phyloP scores from a whole-genome alignment of 2,888 invertebrate genomes.

The Ethmia dodecea region DNA sequence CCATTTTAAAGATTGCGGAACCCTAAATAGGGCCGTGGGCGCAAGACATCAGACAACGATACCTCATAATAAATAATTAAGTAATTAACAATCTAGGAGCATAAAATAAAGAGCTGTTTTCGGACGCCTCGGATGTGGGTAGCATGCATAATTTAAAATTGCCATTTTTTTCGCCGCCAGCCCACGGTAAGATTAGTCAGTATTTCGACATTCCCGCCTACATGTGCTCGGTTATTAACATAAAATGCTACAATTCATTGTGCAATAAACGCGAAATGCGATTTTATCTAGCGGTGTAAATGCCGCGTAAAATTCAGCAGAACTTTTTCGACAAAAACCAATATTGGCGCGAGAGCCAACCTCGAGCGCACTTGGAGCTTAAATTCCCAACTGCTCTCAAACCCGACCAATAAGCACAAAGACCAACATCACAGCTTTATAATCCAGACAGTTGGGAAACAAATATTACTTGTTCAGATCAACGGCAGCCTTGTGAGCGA shows the following conservation, averaged over 20 bases:
- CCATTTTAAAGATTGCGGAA: no score
- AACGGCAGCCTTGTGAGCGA: no score
- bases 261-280: constrained; percentile 68
- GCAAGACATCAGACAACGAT: constrained; percentile 28
- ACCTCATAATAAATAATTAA: constrained; percentile 52
- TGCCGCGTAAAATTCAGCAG: constrained; percentile 39
- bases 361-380: no score
- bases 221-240: constrained; percentile 62
- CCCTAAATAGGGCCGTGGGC: constrained; percentile 47
- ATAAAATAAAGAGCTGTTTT: constrained; percentile 57
- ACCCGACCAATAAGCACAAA: no score
- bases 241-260: constrained; percentile 73
- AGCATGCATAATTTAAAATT: constrained; percentile 74
- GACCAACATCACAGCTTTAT: no score
- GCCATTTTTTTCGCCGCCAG: constrained; percentile 67
- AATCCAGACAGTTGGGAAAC: no score
- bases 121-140: constrained; percentile 53
- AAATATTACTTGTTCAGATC: no score
- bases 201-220: constrained; percentile 71
- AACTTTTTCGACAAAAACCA: constrained; percentile 30
- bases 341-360: constrained; percentile 23
- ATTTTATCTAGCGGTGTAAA: constrained; percentile 66
- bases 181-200: constrained; percentile 74
- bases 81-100: constrained; percentile 65
- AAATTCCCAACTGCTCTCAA: no score